phyloP scores from a whole-genome alignment of 2,113 vertebrate genomes.

The Machaerirhynchus nigripectus region DNA sequence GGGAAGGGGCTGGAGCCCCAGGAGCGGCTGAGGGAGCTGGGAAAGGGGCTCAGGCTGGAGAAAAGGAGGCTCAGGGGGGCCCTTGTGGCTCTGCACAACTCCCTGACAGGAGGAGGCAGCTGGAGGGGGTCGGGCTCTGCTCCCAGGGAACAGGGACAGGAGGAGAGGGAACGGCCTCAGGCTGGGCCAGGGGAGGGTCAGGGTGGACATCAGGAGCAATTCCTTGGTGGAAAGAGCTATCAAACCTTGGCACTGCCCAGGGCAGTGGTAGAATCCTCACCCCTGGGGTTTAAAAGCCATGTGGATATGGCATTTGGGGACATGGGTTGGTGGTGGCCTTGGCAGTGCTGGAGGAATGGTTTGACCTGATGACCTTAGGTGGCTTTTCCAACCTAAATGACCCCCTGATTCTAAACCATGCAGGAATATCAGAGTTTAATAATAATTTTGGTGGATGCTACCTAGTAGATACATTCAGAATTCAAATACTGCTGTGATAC shows the following conservation, averaged over 20 bases:
- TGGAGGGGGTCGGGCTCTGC: rapidly evolving
- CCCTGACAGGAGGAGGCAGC: neutral
- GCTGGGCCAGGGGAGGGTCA: rapidly evolving
- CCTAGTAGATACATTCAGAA: neutral
- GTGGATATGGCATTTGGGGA: neutral
- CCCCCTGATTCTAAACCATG: neutral
- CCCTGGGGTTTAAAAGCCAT: neutral
- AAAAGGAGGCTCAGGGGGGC: neutral
- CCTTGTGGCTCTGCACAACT: neutral
- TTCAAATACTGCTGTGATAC: neutral
- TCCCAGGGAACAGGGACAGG: neutral
- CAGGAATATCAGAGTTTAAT: neutral
- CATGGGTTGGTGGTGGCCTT: too few relatives aligned
- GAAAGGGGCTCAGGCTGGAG: neutral
- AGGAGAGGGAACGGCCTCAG: neutral
- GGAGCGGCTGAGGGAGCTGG: neutral
- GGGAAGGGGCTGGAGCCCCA: neutral
- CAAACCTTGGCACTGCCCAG: neutral
- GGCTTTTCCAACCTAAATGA: neutral
- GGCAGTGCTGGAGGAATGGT: neutral
- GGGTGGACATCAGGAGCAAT: neutral
- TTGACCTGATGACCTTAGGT: too few relatives aligned
- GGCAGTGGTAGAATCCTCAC: neutral
- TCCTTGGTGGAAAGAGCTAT: neutral
- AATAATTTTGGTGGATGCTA: neutral